Percentiles rank a stretch among this genome's conserved stretches.
Evolutionary conservation across 2,888 invertebrate genomes (phyloP).

Genomic region (Leptinotarsa rubiginosa): DNA sequence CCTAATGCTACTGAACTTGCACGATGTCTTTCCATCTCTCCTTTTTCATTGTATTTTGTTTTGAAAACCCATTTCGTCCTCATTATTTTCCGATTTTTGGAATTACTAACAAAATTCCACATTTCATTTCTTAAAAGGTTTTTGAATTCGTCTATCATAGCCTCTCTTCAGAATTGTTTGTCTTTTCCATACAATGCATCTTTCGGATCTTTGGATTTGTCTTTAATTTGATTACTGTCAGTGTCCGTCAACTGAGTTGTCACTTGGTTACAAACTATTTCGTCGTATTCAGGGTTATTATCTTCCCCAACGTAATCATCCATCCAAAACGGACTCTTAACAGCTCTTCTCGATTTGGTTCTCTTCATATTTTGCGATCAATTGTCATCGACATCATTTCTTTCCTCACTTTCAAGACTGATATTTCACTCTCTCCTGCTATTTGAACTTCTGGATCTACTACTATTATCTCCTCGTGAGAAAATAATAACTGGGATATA

Average conservation of each 20-base stretch:
- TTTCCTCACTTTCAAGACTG: background rate
- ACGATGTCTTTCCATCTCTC: too few species aligned
- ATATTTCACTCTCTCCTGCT: background rate
- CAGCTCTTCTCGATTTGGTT: background rate
- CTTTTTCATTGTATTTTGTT: too few species aligned
- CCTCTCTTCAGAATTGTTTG: background rate
- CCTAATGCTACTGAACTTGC: too few species aligned
- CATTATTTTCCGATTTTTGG: too few species aligned
- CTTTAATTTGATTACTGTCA: background rate
- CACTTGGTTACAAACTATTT: slow-evolving; percentile 2
- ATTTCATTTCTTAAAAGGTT: background rate
- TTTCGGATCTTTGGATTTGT: background rate
- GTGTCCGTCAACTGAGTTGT: background rate
- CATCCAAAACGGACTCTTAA: background rate
- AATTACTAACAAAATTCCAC: background rate
- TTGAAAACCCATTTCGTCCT: too few species aligned
- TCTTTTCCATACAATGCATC: background rate
- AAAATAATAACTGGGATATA: too few species aligned
- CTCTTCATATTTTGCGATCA: background rate
- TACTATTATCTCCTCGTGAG: slow-evolving; percentile 1
- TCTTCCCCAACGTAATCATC: background rate
- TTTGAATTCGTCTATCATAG: background rate
- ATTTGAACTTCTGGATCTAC: slow-evolving; percentile 5
- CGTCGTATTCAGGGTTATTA: background rate
- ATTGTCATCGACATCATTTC: background rate